These are phyloP conservation scores for Asbolus verrucosus DNA, from an alignment of 1,140 invertebrate genomes.

Conservation along the genomic window DNA sequence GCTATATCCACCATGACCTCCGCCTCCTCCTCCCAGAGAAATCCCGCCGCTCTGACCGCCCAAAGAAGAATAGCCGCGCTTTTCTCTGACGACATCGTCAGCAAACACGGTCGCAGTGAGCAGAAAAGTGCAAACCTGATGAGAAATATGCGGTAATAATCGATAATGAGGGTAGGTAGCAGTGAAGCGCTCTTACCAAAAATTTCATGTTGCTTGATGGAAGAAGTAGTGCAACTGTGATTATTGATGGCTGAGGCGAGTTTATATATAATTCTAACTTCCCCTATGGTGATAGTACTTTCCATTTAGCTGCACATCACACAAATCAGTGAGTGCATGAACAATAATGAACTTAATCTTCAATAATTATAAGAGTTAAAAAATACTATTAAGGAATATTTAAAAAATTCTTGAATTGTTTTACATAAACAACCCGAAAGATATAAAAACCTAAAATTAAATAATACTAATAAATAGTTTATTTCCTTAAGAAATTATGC, in stretches of 20 bases:
- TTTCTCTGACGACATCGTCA: conserved; percentile 13
- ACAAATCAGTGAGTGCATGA: background rate
- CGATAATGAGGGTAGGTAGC: too few relatives aligned
- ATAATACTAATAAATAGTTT: too few relatives aligned
- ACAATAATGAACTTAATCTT: conserved; percentile 9
- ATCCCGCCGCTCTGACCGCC: conserved; percentile 26
- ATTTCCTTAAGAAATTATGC: too few relatives aligned
- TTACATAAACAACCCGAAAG: too few relatives aligned
- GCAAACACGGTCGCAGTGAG: conserved; percentile 6
- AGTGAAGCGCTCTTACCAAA: too few relatives aligned
- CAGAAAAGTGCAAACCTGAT: conserved; percentile 11
- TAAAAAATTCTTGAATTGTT: too few relatives aligned
- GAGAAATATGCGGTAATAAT: background rate
- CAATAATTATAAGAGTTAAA: background rate
- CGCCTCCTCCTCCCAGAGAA: conserved; percentile 1
- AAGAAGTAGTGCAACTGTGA: conserved; percentile 30
- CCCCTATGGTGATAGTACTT: conserved; percentile 29
- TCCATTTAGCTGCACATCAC: conserved; percentile 27
- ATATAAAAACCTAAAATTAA: too few relatives aligned
- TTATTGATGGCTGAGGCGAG: conserved; percentile 8
- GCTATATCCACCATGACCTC: background rate
- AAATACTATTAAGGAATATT: too few relatives aligned
- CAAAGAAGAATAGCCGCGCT: background rate
- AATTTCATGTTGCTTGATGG: conserved; percentile 28
- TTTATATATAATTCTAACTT: conserved; percentile 25